Evolutionary conservation across 2,113 vertebrate genomes (phyloP).

Genomic region (Himantopus leucocephalus): DNA sequence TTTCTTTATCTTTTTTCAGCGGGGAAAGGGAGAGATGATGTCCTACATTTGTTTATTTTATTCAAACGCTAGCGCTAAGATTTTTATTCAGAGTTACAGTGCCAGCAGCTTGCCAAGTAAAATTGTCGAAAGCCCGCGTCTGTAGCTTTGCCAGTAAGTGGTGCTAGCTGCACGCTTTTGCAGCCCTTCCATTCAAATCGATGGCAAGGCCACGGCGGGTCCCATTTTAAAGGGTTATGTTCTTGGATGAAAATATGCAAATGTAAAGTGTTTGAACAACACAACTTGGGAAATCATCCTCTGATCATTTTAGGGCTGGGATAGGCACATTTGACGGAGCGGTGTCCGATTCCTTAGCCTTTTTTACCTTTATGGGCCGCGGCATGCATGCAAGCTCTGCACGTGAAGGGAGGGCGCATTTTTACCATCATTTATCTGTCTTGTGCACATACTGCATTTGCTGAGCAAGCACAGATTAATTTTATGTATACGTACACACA

Average conservation of each 20-base stretch:
- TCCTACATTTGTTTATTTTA: background rate
- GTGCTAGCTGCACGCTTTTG: constrained; percentile 48
- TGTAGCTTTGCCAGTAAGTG: constrained; percentile 40
- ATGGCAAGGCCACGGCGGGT: background rate
- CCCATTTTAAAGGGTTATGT: background rate
- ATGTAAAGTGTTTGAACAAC: constrained; percentile 5
- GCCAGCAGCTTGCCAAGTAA: background rate
- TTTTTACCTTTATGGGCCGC: background rate
- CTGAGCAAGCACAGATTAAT: background rate
- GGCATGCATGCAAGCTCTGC: fast-evolving
- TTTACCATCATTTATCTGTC: background rate
- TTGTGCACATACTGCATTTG: background rate
- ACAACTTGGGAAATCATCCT: background rate
- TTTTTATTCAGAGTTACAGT: background rate
- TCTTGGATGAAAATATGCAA: background rate
- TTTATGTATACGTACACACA: background rate
- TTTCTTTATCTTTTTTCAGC: background rate
- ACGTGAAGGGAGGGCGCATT: fast-evolving
- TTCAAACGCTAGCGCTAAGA: background rate
- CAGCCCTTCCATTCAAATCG: background rate
- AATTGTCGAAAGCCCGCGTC: background rate
- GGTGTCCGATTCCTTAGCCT: background rate
- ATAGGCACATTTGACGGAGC: background rate
- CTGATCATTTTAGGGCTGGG: background rate
- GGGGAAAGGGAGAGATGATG: background rate